These are phyloP conservation scores for Trachurus trachurus DNA, from an alignment of 2,797 vertebrate species.

Conservation along the genomic window DNA sequence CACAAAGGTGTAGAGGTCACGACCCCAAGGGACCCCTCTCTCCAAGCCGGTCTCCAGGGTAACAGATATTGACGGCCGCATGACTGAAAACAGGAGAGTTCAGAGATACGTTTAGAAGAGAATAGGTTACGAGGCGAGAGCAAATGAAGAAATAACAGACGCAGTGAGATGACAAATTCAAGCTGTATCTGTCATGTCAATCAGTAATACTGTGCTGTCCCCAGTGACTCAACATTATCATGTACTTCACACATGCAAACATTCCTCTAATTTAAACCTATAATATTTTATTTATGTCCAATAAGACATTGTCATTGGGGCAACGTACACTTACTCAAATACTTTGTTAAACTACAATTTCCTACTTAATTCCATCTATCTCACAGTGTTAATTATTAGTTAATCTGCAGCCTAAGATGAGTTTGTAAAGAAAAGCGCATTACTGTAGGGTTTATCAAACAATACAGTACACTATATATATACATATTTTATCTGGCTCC, in stretches of 20 bases:
- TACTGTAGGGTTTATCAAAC: not conserved
- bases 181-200: not conserved
- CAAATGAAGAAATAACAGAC: not conserved
- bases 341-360: not conserved
- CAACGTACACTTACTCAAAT: too few species aligned
- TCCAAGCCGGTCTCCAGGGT: conserved; percentile 81
- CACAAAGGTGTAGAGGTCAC: conserved; percentile 91
- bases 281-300: not conserved
- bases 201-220: not conserved
- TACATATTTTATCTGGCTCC: not conserved
- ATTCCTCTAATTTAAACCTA: not conserved
- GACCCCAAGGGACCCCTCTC: conserved; percentile 83
- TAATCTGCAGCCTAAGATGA: not conserved
- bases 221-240: not conserved
- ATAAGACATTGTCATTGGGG: not conserved
- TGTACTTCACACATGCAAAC: not conserved
- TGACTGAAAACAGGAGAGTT: conserved; percentile 59
- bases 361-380: not conserved
- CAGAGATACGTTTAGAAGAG: not conserved
- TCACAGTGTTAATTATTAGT: not conserved
- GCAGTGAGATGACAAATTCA: not conserved
- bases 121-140: not conserved
- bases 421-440: not conserved
- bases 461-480: not conserved
- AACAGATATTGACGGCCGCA: conserved; percentile 78